Evolutionary conservation across 2,888 invertebrate genomes (phyloP), one percentile per base, ranked within the genome.

Genomic region (Himalopsyche kuldschensis): DNA sequence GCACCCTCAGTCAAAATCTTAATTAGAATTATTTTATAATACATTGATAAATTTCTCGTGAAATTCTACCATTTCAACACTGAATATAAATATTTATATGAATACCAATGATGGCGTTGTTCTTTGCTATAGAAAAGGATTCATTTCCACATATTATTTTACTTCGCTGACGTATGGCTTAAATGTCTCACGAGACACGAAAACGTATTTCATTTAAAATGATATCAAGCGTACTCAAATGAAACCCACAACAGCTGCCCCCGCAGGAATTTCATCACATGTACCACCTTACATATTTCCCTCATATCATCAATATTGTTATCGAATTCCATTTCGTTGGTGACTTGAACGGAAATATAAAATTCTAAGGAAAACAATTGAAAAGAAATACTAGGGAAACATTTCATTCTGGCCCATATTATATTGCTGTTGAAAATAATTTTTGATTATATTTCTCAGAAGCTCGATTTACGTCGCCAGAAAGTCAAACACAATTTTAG

Each of bases 321-420:
- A 78, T 75, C 82, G 30, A 82, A 75, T 82, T 79, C 75, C 79
- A 69, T 69, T 82, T 46, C 17, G 10, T 41, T 27, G 79, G 17
- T 47, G 47, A 46, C 63, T 20, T 55, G 69, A 30, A 75, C 48
- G 80, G 41, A 48, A 77, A 83, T 41, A 83, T 80, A 76, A 47
- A 79, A 83, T 76, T 47, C 30, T 76, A 75, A 80, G 41, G 80
- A 83, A 83, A 83, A 83, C 80, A 82, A 82, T 82, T 78, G 82
- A 63, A 41, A 69, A 35, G 79, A 69, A 31, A 31, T 11, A 31
- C 1, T 20, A 20, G 55, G 20, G 10, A 20, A 24, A 20, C 46
- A 78, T 78, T 78, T 35, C n/a, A 55, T 55, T 24, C 55, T 55
- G 20, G 5, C 20, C 20, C 6, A n/a, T 55, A 20, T 20, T 20